A percentile compares a stretch with the other conserved stretches of the same genome.
Conservation (phyloP, 2,113 vertebrate genomes). For the Tetrao urogallus region DNA sequence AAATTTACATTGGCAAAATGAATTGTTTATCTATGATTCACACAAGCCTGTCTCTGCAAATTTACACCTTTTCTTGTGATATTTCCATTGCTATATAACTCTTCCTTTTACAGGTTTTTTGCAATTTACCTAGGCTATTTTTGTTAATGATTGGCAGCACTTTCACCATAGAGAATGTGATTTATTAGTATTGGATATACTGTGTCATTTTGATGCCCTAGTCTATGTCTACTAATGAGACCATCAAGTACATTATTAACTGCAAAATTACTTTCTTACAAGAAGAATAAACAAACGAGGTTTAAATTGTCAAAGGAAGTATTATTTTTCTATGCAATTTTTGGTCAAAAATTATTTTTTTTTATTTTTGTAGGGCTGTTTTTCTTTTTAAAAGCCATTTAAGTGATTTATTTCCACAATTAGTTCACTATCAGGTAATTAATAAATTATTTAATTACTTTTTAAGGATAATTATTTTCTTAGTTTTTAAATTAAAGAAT, state of each 20-base stretch:
- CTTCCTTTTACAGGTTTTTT: neutral
- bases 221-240: neutral
- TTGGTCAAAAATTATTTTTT: neutral
- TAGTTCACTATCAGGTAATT: neutral
- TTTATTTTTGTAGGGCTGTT: neutral
- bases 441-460: neutral
- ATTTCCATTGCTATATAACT: neutral
- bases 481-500: neutral
- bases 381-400: neutral
- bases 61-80: neutral
- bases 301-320: neutral
- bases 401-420: neutral
- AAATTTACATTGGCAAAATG: neutral
- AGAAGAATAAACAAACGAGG: neutral
- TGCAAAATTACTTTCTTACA: constrained; percentile 17
- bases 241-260: constrained; percentile 40
- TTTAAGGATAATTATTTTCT: neutral
- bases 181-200: neutral
- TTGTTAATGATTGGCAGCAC: neutral
- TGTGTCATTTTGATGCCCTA: neutral
- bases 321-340: constrained; percentile 12
- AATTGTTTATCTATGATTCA: neutral
- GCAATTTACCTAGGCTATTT: neutral
- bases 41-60: neutral
- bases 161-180: neutral